Conservation (phyloP, 2,113 vertebrate genomes). For the Barbus barbus region DNA sequence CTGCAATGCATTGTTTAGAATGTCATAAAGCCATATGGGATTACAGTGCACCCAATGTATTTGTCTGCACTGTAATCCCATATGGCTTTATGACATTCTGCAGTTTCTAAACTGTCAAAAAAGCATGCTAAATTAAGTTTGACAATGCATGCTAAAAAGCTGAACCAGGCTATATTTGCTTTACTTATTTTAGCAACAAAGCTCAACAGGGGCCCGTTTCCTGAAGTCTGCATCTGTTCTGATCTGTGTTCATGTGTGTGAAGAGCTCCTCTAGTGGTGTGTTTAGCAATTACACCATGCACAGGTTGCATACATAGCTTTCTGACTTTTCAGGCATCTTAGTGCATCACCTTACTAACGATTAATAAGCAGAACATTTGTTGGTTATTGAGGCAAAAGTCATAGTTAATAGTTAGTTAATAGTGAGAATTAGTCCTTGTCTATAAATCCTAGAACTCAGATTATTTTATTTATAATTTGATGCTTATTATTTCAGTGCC, state of each 20-base stretch:
- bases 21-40: too few species aligned
- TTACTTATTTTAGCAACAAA: conserved; percentile 1
- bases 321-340: background rate
- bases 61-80: background rate
- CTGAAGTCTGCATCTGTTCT: background rate
- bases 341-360: background rate
- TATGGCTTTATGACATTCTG: background rate
- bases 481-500: background rate
- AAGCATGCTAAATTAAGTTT: background rate
- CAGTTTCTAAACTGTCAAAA: background rate
- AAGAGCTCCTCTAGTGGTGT: conserved; percentile 47
- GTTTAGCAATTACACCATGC: background rate
- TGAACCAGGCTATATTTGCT: background rate
- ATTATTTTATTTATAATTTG: background rate
- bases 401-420: background rate
- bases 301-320: background rate
- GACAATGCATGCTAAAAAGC: background rate
- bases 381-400: too few species aligned
- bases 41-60: too few species aligned
- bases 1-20: background rate
- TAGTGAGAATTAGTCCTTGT: too few species aligned
- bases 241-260: conserved; percentile 14
- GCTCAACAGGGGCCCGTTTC: background rate
- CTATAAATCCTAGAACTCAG: too few species aligned
- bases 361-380: background rate